Evolutionary conservation across 2,113 vertebrate species (phyloP), one percentile per base, ranked within the genome.

Genomic region (Noturus placidus): DNA sequence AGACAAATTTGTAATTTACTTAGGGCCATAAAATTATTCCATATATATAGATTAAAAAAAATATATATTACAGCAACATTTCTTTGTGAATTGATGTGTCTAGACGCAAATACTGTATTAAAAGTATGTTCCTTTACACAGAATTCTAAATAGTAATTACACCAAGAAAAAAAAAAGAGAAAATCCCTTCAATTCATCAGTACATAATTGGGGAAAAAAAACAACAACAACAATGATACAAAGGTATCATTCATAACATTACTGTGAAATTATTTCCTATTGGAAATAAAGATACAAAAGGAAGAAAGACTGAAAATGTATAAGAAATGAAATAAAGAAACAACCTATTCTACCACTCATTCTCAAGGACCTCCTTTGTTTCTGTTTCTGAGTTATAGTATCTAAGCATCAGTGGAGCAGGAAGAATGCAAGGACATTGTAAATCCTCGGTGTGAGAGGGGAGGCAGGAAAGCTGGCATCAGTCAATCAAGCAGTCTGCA

Each of bases 401-500:
- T 67, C 50, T 30, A 30, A 87, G 33, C 42, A 22, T 90, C 20
- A 65, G 38, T 46, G 10, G 38, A 27, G 67, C 42, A 27, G n/a
- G 57, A 69, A 57, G 30, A 88, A 78, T 67, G 65, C 77, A 83
- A 92, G 92, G 92, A 92, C 91, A 91, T 89, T 63, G 89, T 89
- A 81, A 87, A 89, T 88, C 92, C 89, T 88, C 90, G 79, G 93
- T 87, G 85, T 65, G 92, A 93, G 72, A 84, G 88, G 91, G 86
- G 90, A 83, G 89, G 89, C 91, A 91, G 89, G 90, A 91, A 92
- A 82, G n/a, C 76, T 54, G 87, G 90, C 92, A 94, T 95, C 93
- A 93, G 92, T 95, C 95, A 95, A 93, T 94, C 93, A 94, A 90
- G 38, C 82, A 90, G 90, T 92, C 91, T 89, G 91, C 89, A 92